These are phyloP conservation scores for Cercopithecus petaurista DNA, from an alignment of 2,797 vertebrate genomes.

Conservation along the genomic window DNA sequence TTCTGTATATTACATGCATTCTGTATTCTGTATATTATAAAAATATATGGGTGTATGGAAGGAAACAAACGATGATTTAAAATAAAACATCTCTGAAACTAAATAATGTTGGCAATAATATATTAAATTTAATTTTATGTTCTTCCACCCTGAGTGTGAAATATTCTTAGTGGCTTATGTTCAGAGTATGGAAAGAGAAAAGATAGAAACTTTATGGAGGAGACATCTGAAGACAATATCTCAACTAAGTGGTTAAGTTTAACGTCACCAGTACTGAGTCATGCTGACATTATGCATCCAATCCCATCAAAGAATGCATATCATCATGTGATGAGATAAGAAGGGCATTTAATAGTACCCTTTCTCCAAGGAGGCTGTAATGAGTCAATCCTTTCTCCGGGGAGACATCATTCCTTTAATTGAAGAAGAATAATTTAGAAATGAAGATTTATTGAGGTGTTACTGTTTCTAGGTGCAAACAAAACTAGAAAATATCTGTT, in stretches of 20 bases:
- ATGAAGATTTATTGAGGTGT: not conserved
- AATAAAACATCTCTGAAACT: too few species aligned
- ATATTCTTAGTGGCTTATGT: not conserved
- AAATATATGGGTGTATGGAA: too few species aligned
- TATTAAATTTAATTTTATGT: too few species aligned
- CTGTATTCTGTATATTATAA: too few species aligned
- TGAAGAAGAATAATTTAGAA: not conserved
- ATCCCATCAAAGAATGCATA: not conserved
- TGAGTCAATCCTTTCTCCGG: too few species aligned
- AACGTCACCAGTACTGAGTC: not conserved
- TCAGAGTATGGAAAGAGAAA: not conserved
- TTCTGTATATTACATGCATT: too few species aligned
- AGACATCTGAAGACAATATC: not conserved
- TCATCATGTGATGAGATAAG: not conserved
- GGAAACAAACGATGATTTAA: too few species aligned
- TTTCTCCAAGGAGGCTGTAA: not conserved
- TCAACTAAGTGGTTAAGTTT: not conserved
- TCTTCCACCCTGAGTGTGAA: not conserved
- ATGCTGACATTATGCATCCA: not conserved
- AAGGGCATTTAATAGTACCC: not conserved
- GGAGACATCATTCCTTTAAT: not conserved
- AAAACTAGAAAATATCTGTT: not conserved
- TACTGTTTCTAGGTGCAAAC: not conserved
- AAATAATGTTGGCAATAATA: too few species aligned
- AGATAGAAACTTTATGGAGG: not conserved